phyloP scores from a whole-genome alignment of 1,140 invertebrate species.

The Rhizoglyphus robini region DNA sequence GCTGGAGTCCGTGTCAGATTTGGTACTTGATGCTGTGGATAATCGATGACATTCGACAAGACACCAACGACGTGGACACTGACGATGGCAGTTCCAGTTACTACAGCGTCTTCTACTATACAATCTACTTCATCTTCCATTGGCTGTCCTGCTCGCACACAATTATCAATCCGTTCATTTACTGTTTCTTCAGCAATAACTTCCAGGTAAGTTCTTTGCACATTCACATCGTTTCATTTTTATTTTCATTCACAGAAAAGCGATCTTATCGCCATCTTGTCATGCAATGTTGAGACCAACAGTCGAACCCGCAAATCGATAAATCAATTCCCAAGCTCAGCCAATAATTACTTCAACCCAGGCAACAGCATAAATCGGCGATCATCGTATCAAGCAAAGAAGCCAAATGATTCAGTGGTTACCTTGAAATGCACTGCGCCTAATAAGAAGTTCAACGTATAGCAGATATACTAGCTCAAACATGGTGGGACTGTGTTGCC shows the following conservation, averaged over 20 bases:
- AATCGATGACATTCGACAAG: conserved; percentile 14
- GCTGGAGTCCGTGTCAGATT: conserved; percentile 41
- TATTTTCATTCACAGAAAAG: neutral
- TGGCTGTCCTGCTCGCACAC: conserved; percentile 13
- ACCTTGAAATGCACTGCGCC: no score
- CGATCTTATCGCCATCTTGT: neutral
- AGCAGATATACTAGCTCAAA: no score
- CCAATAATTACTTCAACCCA: neutral
- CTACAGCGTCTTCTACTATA: conserved; percentile 27
- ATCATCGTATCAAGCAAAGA: neutral
- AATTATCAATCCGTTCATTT: conserved; percentile 68
- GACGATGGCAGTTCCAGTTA: conserved; percentile 21
- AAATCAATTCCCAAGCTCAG: neutral
- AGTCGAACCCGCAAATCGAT: neutral
- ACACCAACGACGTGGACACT: conserved; percentile 23
- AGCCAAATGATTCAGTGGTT: neutral
- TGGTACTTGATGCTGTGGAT: conserved; percentile 34
- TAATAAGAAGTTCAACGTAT: no score
- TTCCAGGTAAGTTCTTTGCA: conserved; percentile 44
- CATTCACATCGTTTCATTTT: neutral
- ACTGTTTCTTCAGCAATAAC: conserved; percentile 72
- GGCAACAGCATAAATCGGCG: neutral
- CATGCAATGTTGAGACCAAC: neutral
- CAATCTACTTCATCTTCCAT: conserved; percentile 38
- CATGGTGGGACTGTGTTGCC: no score